Conservation (phyloP, 2,888 invertebrate species). For the Anoplius nigerrimus region DNA sequence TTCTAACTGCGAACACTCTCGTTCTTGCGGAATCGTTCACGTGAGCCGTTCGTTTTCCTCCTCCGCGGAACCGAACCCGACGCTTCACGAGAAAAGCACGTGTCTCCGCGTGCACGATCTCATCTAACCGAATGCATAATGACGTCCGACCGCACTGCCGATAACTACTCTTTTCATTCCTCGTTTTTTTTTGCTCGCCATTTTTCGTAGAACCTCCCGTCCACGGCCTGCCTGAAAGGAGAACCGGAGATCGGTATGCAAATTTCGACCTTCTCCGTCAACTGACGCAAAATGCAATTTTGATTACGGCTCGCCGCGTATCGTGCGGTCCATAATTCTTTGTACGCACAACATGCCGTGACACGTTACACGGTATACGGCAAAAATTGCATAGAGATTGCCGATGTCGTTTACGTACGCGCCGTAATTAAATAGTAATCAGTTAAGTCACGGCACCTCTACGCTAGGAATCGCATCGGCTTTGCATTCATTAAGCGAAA, state of each 20-base stretch:
- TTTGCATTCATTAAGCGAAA: too few species aligned
- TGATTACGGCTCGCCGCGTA: background rate
- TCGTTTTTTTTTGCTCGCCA: background rate
- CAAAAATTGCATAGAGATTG: too few species aligned
- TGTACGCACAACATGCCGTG: too few species aligned
- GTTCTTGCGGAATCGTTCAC: too few species aligned
- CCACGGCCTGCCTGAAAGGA: background rate
- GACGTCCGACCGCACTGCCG: conserved; percentile 17
- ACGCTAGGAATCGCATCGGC: too few species aligned
- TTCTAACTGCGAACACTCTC: too few species aligned
- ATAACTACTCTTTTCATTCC: conserved; percentile 12
- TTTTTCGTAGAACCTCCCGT: background rate
- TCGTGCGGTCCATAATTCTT: background rate
- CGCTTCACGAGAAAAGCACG: conserved; percentile 22
- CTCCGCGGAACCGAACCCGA: conserved; percentile 1
- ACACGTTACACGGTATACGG: too few species aligned
- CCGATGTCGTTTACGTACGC: too few species aligned
- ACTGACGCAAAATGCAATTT: background rate
- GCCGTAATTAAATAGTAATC: too few species aligned
- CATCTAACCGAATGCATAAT: conserved; percentile 30
- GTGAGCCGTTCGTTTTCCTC: conserved; percentile 6
- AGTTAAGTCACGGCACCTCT: too few species aligned
- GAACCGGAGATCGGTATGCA: too few species aligned
- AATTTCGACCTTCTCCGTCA: background rate
- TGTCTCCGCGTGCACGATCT: conserved; percentile 16